Evolutionary conservation across 2,113 vertebrate species (phyloP).

Genomic region (Tichodroma muraria): DNA sequence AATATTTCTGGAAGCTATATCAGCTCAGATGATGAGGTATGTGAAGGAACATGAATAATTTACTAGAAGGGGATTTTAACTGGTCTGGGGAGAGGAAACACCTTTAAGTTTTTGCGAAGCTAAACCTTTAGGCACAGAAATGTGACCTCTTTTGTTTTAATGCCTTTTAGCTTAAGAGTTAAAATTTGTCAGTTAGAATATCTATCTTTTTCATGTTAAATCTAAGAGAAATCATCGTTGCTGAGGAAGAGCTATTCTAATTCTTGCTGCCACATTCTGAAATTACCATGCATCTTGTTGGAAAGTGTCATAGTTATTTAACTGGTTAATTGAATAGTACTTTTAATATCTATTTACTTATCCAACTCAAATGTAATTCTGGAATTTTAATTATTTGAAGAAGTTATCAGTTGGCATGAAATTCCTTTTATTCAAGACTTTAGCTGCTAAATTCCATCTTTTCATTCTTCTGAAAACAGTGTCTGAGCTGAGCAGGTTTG

Average conservation of each 20-base stretch:
- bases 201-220: background rate
- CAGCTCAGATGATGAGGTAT: conserved; percentile 92
- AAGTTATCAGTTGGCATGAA: background rate
- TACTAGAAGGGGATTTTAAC: background rate
- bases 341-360: background rate
- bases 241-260: background rate
- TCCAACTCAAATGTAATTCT: background rate
- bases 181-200: background rate
- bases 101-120: background rate
- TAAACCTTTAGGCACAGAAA: background rate
- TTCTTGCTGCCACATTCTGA: background rate
- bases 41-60: background rate
- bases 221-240: background rate
- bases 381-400: background rate
- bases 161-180: background rate
- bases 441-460: background rate
- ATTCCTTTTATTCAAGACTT: background rate
- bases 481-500: background rate
- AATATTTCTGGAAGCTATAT: conserved; percentile 85
- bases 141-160: background rate
- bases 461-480: background rate
- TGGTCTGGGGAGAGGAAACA: background rate
- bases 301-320: background rate
- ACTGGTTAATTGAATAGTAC: background rate
- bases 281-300: background rate